Evolutionary conservation across 2,888 invertebrate genomes (phyloP).

Genomic region (Ophion ventricosus): DNA sequence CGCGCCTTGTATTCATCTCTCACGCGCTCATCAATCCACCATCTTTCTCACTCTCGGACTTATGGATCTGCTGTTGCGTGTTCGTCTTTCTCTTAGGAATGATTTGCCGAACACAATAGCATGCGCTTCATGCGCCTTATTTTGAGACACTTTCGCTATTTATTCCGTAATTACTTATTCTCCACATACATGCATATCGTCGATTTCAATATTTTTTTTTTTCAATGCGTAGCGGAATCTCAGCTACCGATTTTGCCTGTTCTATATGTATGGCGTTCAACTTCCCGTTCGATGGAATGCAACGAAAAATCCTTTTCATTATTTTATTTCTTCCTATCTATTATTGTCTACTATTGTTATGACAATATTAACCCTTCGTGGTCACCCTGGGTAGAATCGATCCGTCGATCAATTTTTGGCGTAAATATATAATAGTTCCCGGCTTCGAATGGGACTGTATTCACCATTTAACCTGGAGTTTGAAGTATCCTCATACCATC

Average conservation of each 20-base stretch:
- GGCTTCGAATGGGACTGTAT: too few relatives aligned
- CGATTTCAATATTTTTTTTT: not conserved
- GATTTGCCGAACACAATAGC: constrained; percentile 35
- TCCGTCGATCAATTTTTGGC: too few relatives aligned
- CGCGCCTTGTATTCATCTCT: not conserved
- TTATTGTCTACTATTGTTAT: too few relatives aligned
- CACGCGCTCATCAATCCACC: not conserved
- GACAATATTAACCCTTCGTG: too few relatives aligned
- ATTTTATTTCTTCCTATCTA: too few relatives aligned
- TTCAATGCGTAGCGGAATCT: not conserved
- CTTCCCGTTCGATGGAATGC: not conserved
- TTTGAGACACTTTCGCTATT: constrained; percentile 34
- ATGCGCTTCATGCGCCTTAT: constrained; percentile 24
- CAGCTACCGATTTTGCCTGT: not conserved
- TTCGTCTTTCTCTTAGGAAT: not conserved
- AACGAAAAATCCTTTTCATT: not conserved
- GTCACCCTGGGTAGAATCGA: too few relatives aligned
- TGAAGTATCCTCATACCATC: too few relatives aligned
- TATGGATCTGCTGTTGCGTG: not conserved
- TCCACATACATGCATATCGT: not conserved
- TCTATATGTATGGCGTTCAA: not conserved
- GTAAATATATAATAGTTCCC: too few relatives aligned
- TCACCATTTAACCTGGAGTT: too few relatives aligned
- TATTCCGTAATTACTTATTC: constrained; percentile 8
- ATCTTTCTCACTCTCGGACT: not conserved